phyloP scores from a whole-genome alignment of 2,113 vertebrate species.

The Paramormyrops kingsleyae region DNA sequence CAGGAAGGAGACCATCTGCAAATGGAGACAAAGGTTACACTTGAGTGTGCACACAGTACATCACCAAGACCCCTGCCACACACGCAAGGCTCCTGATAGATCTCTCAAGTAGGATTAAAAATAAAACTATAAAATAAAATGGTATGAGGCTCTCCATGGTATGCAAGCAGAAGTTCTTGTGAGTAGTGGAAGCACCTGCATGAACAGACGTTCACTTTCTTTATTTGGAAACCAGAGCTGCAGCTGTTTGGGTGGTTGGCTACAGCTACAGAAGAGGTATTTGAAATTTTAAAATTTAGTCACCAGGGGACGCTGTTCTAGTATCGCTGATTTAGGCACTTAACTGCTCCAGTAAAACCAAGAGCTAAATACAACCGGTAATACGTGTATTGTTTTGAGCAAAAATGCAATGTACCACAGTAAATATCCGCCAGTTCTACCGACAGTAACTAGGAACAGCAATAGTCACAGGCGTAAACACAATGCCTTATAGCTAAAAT shows the following conservation, averaged over 20 bases:
- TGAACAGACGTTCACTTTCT: background rate
- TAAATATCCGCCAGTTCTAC: background rate
- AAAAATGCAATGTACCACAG: background rate
- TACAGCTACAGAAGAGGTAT: background rate
- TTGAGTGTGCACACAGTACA: background rate
- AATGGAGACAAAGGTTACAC: background rate
- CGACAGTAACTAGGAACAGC: background rate
- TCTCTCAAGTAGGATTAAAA: background rate
- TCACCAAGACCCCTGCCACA: background rate
- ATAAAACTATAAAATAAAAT: background rate
- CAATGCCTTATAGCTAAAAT: background rate
- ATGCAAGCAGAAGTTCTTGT: background rate
- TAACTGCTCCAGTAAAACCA: background rate
- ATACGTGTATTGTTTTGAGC: background rate
- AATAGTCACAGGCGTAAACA: background rate
- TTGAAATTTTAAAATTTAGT: background rate
- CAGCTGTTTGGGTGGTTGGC: background rate
- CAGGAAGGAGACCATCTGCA: background rate
- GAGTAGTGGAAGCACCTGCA: background rate
- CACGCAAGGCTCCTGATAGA: background rate
- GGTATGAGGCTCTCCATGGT: background rate
- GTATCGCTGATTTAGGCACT: background rate
- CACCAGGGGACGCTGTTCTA: background rate
- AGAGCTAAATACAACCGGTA: background rate
- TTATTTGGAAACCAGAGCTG: background rate